Conservation (phyloP, 2,888 invertebrate species). For the Agrotis ipsilon region DNA sequence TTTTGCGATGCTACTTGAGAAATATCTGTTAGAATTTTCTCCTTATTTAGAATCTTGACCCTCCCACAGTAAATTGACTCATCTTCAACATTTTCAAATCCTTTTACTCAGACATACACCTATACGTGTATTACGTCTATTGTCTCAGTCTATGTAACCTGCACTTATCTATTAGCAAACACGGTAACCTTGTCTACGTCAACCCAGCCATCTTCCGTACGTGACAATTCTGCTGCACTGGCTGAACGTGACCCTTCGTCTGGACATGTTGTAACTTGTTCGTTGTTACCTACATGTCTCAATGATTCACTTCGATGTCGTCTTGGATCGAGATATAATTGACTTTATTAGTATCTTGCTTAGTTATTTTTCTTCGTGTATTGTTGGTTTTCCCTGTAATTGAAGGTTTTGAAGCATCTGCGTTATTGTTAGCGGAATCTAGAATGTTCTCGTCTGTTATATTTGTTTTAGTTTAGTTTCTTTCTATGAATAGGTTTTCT, state of each 20-base stretch:
- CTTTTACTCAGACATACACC: background rate
- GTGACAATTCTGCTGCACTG: constrained; percentile 53
- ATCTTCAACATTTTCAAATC: background rate
- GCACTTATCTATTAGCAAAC: constrained; percentile 41
- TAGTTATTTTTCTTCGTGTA: constrained; percentile 14
- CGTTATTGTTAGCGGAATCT: background rate
- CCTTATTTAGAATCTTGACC: background rate
- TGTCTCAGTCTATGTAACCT: constrained; percentile 1
- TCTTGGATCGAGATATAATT: constrained; percentile 16
- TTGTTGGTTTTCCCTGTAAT: constrained; percentile 6
- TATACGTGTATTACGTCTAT: constrained; percentile 3
- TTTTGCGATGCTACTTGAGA: background rate
- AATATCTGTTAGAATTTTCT: constrained; percentile 16
- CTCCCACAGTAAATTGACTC: constrained; percentile 11
- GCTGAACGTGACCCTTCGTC: constrained; percentile 52
- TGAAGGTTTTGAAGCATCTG: background rate
- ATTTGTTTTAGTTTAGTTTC: background rate
- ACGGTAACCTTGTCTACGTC: constrained; percentile 36
- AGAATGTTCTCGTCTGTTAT: background rate
- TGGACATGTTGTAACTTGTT: constrained; percentile 56
- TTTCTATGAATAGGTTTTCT: background rate
- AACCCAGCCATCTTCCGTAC: constrained; percentile 49
- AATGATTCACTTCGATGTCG: constrained; percentile 44
- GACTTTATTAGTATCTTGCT: constrained; percentile 24
- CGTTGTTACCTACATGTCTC: constrained; percentile 25